Percentiles rank a stretch among this genome's conserved stretches.
Evolutionary conservation across 2,888 invertebrate species (phyloP).

Genomic region (Metalampra italica): DNA sequence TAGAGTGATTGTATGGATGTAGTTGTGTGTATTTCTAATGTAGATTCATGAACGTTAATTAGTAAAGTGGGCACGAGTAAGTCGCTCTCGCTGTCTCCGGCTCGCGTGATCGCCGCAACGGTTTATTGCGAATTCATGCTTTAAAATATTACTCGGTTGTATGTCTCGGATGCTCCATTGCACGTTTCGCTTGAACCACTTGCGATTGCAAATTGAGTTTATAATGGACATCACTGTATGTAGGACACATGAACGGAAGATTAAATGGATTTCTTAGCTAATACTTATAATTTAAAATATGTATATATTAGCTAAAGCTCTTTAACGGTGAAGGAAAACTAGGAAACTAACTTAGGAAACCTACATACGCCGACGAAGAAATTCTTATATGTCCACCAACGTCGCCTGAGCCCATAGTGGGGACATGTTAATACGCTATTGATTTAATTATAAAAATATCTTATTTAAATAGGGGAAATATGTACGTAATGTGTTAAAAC

Average conservation of each 20-base stretch:
- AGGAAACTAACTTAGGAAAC: no score
- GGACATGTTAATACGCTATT: no score
- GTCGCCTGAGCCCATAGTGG: no score
- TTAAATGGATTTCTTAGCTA: no score
- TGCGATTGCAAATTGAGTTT: conserved; percentile 8
- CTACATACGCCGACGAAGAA: no score
- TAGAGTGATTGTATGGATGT: not conserved
- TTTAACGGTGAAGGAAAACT: no score
- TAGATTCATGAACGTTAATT: conserved; percentile 43
- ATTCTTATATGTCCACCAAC: no score
- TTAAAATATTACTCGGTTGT: conserved; percentile 24
- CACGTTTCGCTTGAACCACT: conserved; percentile 14
- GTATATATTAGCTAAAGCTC: no score
- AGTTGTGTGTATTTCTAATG: not conserved
- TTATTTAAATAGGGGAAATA: no score
- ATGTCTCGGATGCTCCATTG: conserved; percentile 26
- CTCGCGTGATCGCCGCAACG: conserved; percentile 47
- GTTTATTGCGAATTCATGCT: conserved; percentile 39
- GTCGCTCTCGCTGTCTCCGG: conserved; percentile 39
- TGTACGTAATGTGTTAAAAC: no score
- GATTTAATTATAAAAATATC: no score
- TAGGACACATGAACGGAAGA: not conserved
- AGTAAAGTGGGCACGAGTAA: conserved; percentile 52
- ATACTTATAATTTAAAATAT: no score
- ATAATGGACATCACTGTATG: not conserved